phyloP scores from a whole-genome alignment of 2,113 vertebrate genomes.

The Anseranas semipalmata region DNA sequence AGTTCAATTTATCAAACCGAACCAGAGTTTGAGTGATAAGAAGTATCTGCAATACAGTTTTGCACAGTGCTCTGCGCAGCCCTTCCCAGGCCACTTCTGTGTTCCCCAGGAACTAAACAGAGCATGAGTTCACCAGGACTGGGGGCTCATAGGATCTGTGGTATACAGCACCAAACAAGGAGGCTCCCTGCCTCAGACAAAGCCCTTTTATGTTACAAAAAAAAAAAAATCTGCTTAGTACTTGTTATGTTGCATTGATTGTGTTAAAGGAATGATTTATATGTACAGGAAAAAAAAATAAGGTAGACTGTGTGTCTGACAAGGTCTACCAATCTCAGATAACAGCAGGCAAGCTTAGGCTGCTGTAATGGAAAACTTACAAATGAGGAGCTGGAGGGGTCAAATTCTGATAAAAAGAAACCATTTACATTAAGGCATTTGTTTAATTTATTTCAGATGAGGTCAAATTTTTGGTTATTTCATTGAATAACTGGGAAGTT shows the following conservation, averaged over 20 bases:
- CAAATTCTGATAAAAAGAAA: background rate
- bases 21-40: too few species aligned
- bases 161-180: background rate
- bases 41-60: background rate
- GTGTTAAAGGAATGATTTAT: background rate
- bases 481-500: background rate
- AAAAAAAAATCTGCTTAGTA: background rate
- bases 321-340: background rate
- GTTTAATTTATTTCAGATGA: background rate
- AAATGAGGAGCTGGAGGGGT: background rate
- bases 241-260: background rate
- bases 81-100: background rate
- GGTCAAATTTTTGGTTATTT: background rate
- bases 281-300: background rate
- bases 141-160: background rate
- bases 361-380: background rate
- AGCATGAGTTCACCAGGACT: background rate
- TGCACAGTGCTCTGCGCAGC: background rate
- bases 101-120: background rate
- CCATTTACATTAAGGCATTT: background rate
- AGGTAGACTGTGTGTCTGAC: background rate
- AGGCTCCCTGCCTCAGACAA: background rate
- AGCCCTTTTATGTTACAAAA: background rate
- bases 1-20: background rate
- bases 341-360: background rate